A percentile compares a stretch with the other conserved stretches of the same genome.
These are phyloP conservation scores for Hemicentrotus pulcherrimus DNA, from an alignment of 35 echinoderm and acorn worm species.

Conservation along the genomic window DNA sequence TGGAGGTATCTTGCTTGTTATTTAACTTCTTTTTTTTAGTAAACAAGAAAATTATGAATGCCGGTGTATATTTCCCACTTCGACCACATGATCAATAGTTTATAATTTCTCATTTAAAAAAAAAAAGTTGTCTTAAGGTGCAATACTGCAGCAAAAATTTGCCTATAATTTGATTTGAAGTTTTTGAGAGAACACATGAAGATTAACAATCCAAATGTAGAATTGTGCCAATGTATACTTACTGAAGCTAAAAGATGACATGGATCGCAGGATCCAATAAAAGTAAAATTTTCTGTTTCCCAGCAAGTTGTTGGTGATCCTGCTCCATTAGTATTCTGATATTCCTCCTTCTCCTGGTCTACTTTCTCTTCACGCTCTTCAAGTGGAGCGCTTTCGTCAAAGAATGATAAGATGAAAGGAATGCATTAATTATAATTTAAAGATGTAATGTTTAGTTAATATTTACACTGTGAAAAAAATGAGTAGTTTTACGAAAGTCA, in stretches of 20 bases:
- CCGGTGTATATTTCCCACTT: neutral
- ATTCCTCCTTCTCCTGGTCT: neutral
- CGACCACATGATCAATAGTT: neutral
- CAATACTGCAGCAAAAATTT: neutral
- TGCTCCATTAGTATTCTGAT: slow-evolving; percentile 1
- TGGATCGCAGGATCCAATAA: slow-evolving; percentile 26
- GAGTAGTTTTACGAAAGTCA: too few species aligned
- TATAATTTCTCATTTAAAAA: neutral
- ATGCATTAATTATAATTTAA: too few species aligned
- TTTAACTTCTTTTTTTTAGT: too few species aligned
- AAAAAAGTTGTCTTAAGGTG: too few species aligned
- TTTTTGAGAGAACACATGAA: too few species aligned
- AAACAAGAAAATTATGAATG: too few species aligned
- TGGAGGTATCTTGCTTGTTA: too few species aligned
- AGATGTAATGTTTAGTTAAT: too few species aligned
- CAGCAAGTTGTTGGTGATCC: slow-evolving; percentile 4
- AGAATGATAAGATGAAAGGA: neutral
- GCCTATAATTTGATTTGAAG: neutral
- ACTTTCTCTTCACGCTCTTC: neutral
- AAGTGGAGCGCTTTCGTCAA: neutral
- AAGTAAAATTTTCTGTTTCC: slow-evolving; percentile 39
- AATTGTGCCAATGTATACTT: neutral
- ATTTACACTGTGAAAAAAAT: too few species aligned
- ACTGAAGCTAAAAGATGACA: slow-evolving; percentile 45
- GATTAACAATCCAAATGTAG: neutral